Evolutionary conservation across 2,113 vertebrate genomes (phyloP).

Genomic region (Collichthys lucidus): DNA sequence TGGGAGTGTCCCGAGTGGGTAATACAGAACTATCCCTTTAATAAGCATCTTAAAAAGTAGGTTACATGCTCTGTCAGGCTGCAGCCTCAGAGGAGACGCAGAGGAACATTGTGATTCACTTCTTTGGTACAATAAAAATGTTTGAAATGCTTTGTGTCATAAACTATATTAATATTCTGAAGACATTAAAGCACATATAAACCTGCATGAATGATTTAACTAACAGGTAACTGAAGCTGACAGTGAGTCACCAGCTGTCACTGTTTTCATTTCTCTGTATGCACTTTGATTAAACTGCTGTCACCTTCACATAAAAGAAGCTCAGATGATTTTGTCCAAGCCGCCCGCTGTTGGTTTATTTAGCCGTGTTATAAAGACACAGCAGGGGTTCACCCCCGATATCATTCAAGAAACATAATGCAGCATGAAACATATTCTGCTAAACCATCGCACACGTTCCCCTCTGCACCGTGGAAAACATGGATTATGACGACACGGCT

Average conservation of each 20-base stretch:
- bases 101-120: neutral
- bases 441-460: neutral
- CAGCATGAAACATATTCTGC: constrained; percentile 5
- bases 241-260: neutral
- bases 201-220: no score
- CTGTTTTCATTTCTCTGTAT: neutral
- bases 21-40: no score
- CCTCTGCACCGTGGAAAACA: neutral
- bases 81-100: neutral
- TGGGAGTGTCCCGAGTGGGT: no score
- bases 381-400: neutral
- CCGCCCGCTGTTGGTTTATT: neutral
- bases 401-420: neutral
- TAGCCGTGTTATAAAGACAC: neutral
- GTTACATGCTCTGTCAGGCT: neutral
- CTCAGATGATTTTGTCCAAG: neutral
- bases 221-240: no score
- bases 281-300: no score
- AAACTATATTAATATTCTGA: no score
- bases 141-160: neutral
- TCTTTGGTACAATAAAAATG: no score
- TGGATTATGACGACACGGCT: neutral
- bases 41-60: neutral
- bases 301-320: neutral
- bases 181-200: no score